Percentiles rank a stretch among this genome's conserved stretches.
These are phyloP conservation scores for Microtus ochrogaster DNA, from an alignment of 2,113 vertebrate species.

Conservation along the genomic window DNA sequence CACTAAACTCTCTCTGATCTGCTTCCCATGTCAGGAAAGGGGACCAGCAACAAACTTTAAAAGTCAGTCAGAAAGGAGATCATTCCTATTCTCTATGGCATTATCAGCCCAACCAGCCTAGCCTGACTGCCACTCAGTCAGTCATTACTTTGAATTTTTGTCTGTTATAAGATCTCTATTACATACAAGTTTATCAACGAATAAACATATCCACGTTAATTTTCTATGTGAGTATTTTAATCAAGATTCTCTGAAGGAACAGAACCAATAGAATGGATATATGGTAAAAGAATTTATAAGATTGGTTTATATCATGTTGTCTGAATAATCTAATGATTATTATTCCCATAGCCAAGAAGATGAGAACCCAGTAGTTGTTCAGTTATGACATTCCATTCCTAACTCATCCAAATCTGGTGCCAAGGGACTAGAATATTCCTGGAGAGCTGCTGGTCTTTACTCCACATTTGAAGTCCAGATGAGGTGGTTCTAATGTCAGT, in stretches of 20 bases:
- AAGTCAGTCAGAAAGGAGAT: not conserved
- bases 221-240: not conserved
- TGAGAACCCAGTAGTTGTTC: not conserved
- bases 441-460: not conserved
- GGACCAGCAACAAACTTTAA: not conserved
- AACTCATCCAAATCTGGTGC: not conserved
- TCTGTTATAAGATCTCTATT: not conserved
- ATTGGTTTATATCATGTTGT: not conserved
- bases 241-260: not conserved
- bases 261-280: not conserved
- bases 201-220: not conserved
- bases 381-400: no score
- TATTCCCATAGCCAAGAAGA: not conserved
- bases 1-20: not conserved
- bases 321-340: not conserved
- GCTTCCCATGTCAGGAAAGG: not conserved
- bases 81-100: not conserved
- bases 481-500: not conserved
- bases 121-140: not conserved
- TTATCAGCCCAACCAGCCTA: not conserved
- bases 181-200: not conserved
- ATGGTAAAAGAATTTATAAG: not conserved
- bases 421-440: not conserved
- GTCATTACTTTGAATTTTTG: not conserved
- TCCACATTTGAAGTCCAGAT: not conserved